phyloP scores from a whole-genome alignment of 1,140 invertebrate genomes.

The Vollenhovia emeryi region DNA sequence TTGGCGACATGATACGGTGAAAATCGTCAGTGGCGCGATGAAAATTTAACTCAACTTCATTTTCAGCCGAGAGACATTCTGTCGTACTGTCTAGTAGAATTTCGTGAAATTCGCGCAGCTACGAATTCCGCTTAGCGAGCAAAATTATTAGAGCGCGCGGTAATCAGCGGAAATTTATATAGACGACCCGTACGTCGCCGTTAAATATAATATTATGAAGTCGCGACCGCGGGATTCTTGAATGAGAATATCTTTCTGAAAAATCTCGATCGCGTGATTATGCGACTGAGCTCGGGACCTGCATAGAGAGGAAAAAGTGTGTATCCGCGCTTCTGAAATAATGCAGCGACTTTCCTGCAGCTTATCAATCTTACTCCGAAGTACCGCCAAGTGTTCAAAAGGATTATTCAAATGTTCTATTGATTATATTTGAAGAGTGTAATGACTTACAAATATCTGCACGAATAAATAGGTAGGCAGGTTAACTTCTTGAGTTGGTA shows the following conservation, averaged over 20 bases:
- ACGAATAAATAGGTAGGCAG: too few species aligned
- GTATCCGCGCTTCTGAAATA: not conserved
- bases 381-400: not conserved
- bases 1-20: slow-evolving; percentile 22
- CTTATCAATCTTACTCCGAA: slow-evolving; percentile 16
- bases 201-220: slow-evolving; percentile 56
- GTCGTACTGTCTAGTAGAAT: slow-evolving; percentile 52
- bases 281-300: not conserved
- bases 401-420: slow-evolving; percentile 1
- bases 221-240: not conserved
- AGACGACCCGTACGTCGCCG: slow-evolving; percentile 50
- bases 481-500: too few species aligned
- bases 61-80: slow-evolving; percentile 50
- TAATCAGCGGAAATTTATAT: slow-evolving; percentile 59
- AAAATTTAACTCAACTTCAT: slow-evolving; percentile 56
- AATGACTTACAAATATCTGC: too few species aligned
- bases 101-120: slow-evolving; percentile 47
- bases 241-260: slow-evolving; percentile 25
- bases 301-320: not conserved
- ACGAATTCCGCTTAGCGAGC: slow-evolving; percentile 56
- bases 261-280: slow-evolving; percentile 45
- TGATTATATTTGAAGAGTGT: not conserved
- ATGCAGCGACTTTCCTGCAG: not conserved
- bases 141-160: slow-evolving; percentile 54
- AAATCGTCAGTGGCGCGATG: slow-evolving; percentile 50